Conservation (phyloP, 2,113 vertebrate genomes). For the Grallaria varia region DNA sequence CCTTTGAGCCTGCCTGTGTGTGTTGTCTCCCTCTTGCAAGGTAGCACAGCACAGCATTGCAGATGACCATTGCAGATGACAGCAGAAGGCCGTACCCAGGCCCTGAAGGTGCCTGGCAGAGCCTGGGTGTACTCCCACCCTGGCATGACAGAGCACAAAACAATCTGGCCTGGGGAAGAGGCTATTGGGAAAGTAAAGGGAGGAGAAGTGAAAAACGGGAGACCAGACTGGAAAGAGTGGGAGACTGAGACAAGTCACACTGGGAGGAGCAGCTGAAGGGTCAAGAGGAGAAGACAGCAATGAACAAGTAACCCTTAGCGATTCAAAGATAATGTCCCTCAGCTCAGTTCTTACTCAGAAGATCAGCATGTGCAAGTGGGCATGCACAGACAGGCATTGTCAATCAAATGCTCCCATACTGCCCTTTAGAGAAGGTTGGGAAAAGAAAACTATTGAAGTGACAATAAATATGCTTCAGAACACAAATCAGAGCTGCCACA, state of each 20-base stretch:
- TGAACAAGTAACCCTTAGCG: not conserved
- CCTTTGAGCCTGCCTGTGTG: fast-evolving
- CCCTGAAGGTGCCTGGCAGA: not conserved
- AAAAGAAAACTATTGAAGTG: not conserved
- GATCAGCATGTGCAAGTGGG: not conserved
- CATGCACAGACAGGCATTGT: not conserved
- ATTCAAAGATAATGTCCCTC: not conserved
- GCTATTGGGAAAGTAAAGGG: not conserved
- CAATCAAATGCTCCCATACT: not conserved
- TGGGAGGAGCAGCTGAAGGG: not conserved
- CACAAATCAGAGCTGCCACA: not conserved
- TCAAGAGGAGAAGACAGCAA: not conserved
- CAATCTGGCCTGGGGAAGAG: not conserved
- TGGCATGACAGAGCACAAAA: not conserved
- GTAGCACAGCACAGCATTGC: fast-evolving
- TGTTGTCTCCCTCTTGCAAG: not conserved
- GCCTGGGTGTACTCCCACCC: not conserved
- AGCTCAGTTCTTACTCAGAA: not conserved
- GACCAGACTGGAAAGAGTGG: not conserved
- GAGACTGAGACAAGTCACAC: not conserved
- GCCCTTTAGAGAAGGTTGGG: not conserved
- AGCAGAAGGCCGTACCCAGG: not conserved
- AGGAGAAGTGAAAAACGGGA: not conserved
- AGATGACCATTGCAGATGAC: not conserved
- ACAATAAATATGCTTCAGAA: not conserved